A percentile compares a stretch with the other conserved stretches of the same genome.
These are phyloP conservation scores for Macaria notata DNA, from an alignment of 2,888 invertebrate species.

Conservation along the genomic window DNA sequence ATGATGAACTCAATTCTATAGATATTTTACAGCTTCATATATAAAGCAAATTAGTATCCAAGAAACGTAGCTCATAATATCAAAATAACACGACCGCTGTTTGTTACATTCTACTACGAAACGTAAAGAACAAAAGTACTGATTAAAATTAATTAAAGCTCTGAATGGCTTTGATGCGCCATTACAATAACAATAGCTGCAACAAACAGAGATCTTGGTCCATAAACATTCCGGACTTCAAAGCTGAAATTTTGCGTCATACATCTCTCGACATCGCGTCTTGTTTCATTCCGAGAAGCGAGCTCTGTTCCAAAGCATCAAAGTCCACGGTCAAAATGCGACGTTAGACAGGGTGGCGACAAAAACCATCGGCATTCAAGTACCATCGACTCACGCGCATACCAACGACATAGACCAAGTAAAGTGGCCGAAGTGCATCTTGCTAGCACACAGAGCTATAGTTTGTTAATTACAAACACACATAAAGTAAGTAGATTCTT, in stretches of 20 bases:
- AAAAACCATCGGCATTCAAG: too few species aligned
- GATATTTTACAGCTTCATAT: too few species aligned
- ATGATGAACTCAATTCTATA: too few species aligned
- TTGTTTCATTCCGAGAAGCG: constrained; percentile 55
- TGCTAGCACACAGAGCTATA: too few species aligned
- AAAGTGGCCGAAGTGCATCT: too few species aligned
- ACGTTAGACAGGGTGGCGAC: background rate
- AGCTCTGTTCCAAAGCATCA: constrained; percentile 57
- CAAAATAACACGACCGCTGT: background rate
- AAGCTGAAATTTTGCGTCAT: constrained; percentile 34
- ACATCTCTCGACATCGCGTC: constrained; percentile 41
- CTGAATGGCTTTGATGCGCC: constrained; percentile 11
- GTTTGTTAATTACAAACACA: too few species aligned
- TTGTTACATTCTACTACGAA: constrained; percentile 3
- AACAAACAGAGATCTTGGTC: constrained; percentile 4
- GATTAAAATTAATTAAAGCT: constrained; percentile 12
- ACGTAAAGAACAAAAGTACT: constrained; percentile 14
- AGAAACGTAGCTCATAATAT: background rate
- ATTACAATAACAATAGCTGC: constrained; percentile 9
- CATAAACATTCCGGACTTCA: constrained; percentile 26
- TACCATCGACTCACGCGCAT: too few species aligned
- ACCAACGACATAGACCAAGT: too few species aligned
- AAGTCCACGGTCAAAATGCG: constrained; percentile 60
- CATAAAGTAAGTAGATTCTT: too few species aligned
- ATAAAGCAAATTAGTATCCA: background rate